Evolutionary conservation across 2,888 invertebrate species (phyloP).

Genomic region (Fragum sueziense): DNA sequence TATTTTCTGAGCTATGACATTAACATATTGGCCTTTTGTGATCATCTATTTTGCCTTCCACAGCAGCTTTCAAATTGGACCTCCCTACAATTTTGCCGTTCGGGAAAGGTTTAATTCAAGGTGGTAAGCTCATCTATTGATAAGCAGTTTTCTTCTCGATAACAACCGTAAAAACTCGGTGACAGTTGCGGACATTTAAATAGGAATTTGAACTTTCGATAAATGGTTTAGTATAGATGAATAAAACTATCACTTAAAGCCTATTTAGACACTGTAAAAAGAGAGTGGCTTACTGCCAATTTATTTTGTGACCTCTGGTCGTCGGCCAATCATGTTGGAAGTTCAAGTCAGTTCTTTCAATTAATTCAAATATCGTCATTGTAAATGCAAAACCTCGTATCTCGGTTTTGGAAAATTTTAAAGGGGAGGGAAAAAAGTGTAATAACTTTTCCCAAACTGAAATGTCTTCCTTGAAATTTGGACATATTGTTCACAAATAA

Average conservation of each 20-base stretch:
- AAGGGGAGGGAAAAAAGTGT: too few species aligned
- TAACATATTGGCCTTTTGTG: too few species aligned
- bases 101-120: not conserved
- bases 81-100: too few species aligned
- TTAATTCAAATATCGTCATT: not conserved
- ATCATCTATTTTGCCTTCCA: too few species aligned
- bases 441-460: too few species aligned
- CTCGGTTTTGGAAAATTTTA: too few species aligned
- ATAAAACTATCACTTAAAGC: slow-evolving; percentile 11
- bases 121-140: not conserved
- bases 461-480: too few species aligned
- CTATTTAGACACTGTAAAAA: slow-evolving; percentile 8
- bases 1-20: too few species aligned
- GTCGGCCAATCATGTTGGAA: not conserved
- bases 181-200: not conserved
- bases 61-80: too few species aligned
- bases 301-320: slow-evolving; percentile 1
- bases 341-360: not conserved
- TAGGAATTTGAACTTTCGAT: not conserved
- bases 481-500: too few species aligned
- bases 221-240: not conserved
- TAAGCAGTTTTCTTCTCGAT: not conserved
- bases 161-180: not conserved
- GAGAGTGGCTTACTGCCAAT: slow-evolving; percentile 2
- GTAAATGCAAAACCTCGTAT: too few species aligned